Evolutionary conservation across 2,888 invertebrate species (phyloP).

Genomic region (Linnaemya tessellans): DNA sequence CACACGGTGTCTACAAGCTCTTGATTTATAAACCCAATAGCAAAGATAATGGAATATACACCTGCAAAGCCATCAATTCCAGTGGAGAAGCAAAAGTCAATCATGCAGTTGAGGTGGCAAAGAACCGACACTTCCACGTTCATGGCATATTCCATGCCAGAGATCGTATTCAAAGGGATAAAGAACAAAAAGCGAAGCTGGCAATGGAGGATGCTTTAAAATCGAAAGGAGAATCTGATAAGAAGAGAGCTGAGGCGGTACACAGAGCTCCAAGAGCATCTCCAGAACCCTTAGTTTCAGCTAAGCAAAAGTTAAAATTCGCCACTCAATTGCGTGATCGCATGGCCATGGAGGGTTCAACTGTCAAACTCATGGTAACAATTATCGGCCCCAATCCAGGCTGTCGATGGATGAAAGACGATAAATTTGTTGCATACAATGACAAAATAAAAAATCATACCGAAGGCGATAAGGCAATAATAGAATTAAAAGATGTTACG

Average conservation of each 20-base stretch:
- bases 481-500: slow-evolving; percentile 88
- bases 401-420: slow-evolving; percentile 91
- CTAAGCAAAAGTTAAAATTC: slow-evolving; percentile 84
- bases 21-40: slow-evolving; percentile 85
- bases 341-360: slow-evolving; percentile 89
- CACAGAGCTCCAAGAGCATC: slow-evolving; percentile 75
- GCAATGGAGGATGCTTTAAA: slow-evolving; percentile 82
- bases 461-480: slow-evolving; percentile 88
- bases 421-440: slow-evolving; percentile 85
- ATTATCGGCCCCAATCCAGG: slow-evolving; percentile 89
- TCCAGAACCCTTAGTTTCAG: slow-evolving; percentile 79
- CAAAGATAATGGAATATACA: slow-evolving; percentile 87
- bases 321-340: slow-evolving; percentile 90
- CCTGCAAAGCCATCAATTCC: slow-evolving; percentile 88
- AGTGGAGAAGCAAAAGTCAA: slow-evolving; percentile 85
- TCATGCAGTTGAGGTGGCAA: slow-evolving; percentile 84
- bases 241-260: slow-evolving; percentile 77
- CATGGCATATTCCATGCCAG: slow-evolving; percentile 83
- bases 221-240: slow-evolving; percentile 82
- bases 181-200: slow-evolving; percentile 79
- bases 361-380: slow-evolving; percentile 90
- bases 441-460: slow-evolving; percentile 86
- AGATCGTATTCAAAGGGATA: slow-evolving; percentile 79
- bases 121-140: slow-evolving; percentile 84
- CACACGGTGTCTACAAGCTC: slow-evolving; percentile 84